A percentile compares a stretch with the other conserved stretches of the same genome.
Conservation (phyloP, 1,140 invertebrate genomes). For the Scylla paramamosain region DNA sequence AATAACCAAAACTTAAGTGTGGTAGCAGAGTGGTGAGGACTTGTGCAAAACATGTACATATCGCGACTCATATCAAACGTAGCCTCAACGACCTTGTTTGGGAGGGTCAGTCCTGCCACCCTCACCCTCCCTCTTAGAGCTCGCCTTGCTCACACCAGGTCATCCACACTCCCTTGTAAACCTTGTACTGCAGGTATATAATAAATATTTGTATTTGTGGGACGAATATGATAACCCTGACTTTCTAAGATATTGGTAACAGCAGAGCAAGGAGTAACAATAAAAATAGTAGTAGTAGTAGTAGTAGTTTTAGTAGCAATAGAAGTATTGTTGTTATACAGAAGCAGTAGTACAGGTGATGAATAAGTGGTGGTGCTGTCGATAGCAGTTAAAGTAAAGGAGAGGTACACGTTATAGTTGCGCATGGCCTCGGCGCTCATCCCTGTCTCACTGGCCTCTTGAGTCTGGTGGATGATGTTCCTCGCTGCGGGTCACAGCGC, state of each 20-base stretch:
- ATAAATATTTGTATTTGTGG: constrained; percentile 14
- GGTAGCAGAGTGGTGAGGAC: not conserved
- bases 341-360: no score
- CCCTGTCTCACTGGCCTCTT: no score
- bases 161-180: not conserved
- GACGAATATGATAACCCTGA: not conserved
- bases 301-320: no score
- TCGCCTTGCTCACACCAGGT: not conserved
- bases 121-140: not conserved
- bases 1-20: not conserved
- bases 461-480: no score
- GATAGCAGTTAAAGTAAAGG: no score
- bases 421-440: no score
- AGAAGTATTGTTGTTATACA: no score
- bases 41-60: not conserved
- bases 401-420: no score
- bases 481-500: no score
- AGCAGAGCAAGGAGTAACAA: not conserved
- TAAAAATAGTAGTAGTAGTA: no score
- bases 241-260: not conserved
- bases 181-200: not conserved
- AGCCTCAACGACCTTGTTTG: not conserved
- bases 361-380: no score
- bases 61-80: constrained; percentile 22
- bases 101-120: not conserved